Conservation (phyloP, 2,113 vertebrate genomes). For the Ptychochromis oligacanthus region DNA sequence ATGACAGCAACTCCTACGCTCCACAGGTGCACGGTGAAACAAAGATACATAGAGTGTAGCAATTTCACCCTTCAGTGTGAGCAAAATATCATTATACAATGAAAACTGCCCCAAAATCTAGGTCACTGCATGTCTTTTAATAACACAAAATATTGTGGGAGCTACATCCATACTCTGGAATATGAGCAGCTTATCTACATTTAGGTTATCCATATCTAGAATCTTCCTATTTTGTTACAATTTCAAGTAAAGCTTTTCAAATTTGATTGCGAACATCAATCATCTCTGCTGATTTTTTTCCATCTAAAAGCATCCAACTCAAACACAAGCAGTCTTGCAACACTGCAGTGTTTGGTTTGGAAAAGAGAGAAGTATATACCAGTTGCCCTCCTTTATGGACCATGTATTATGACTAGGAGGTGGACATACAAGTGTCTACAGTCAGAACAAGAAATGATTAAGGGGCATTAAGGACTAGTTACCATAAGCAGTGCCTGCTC, state of each 20-base stretch:
- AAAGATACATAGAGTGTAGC: slow-evolving; percentile 1
- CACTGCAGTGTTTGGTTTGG: slow-evolving; percentile 16
- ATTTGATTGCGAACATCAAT: background rate
- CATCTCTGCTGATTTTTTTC: background rate
- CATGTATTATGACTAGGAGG: background rate
- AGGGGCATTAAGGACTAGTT: slow-evolving; percentile 64
- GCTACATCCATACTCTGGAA: background rate
- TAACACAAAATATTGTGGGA: background rate
- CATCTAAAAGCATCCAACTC: background rate
- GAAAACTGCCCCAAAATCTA: slow-evolving; percentile 32
- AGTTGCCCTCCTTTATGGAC: background rate
- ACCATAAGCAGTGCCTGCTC: slow-evolving; percentile 95
- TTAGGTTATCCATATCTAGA: background rate
- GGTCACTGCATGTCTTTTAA: slow-evolving; percentile 35
- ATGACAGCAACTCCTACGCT: slow-evolving; percentile 13
- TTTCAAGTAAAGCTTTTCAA: background rate
- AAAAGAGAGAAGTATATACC: background rate
- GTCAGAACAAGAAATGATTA: slow-evolving; percentile 16
- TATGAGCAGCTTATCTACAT: background rate
- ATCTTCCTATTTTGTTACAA: background rate
- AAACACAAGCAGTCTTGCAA: background rate
- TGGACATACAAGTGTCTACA: background rate
- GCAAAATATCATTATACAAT: background rate
- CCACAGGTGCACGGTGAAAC: background rate
- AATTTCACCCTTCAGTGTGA: background rate